Conservation (phyloP, 30 jellyfish, hydroid and myxozoan species). For the Nemopilema nomurai region DNA sequence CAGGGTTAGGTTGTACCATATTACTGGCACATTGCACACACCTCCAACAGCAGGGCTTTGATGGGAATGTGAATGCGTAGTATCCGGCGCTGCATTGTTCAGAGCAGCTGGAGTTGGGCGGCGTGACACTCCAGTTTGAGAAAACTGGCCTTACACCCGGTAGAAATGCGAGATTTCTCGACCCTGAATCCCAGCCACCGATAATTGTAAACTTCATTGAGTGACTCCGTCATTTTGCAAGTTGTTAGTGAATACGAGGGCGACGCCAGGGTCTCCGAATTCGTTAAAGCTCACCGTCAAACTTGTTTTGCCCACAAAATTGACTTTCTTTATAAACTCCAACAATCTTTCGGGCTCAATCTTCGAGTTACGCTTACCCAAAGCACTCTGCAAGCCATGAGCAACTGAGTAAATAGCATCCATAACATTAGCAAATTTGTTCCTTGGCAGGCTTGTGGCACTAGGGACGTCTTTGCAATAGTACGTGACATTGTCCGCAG, state of each 20-base stretch:
- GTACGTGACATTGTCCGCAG: slow-evolving; percentile 33
- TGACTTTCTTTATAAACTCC: slow-evolving; percentile 56
- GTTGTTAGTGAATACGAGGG: slow-evolving; percentile 93
- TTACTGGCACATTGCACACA: slow-evolving; percentile 90
- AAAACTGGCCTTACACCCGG: slow-evolving; percentile 34
- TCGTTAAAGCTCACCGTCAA: slow-evolving; percentile 67
- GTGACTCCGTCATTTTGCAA: slow-evolving; percentile 45
- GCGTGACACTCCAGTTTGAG: slow-evolving; percentile 64
- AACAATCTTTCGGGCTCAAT: slow-evolving; percentile 57
- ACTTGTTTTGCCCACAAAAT: slow-evolving; percentile 79
- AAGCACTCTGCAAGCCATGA: slow-evolving; percentile 65
- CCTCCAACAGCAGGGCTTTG: slow-evolving; percentile 95
- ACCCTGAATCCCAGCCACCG: slow-evolving; percentile 80
- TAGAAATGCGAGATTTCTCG: slow-evolving; percentile 48
- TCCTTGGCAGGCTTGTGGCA: slow-evolving; percentile 66
- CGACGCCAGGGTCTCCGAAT: slow-evolving; percentile 94
- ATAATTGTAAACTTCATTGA: slow-evolving; percentile 33
- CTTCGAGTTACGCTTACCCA: neutral
- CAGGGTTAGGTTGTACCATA: slow-evolving; percentile 68
- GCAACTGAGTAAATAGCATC: slow-evolving; percentile 98
- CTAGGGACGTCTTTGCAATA: slow-evolving; percentile 29
- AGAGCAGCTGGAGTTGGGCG: slow-evolving; percentile 91
- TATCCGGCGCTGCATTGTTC: slow-evolving; percentile 86
- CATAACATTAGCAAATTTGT: slow-evolving; percentile 85
- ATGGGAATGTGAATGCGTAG: slow-evolving; percentile 62